These are phyloP conservation scores for Artemia sinica DNA, from an alignment of 2,888 invertebrate genomes.

Conservation along the genomic window DNA sequence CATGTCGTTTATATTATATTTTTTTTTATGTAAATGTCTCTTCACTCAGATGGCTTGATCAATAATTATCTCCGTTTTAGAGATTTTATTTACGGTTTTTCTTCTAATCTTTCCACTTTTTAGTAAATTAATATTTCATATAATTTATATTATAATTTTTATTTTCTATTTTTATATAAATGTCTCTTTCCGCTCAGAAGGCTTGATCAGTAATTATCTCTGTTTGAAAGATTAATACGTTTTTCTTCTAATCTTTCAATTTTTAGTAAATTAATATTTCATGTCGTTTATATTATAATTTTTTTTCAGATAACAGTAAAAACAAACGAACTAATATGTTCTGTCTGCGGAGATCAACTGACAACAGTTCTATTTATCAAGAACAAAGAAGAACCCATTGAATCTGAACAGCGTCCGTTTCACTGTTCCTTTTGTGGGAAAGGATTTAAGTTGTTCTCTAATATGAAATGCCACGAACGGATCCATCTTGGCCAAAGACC, in stretches of 20 bases:
- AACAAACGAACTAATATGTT: neutral
- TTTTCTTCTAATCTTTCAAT: neutral
- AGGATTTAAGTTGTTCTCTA: neutral
- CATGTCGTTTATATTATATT: neutral
- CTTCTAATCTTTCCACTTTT: too few species aligned
- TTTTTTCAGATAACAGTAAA: neutral
- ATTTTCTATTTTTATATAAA: too few species aligned
- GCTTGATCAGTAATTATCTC: too few species aligned
- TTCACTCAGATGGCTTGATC: too few species aligned
- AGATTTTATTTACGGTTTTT: too few species aligned
- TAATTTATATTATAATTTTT: too few species aligned
- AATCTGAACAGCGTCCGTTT: neutral
- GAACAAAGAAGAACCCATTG: neutral
- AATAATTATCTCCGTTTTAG: too few species aligned
- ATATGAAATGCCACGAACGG: neutral
- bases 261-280: constrained; percentile 6
- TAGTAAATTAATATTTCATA: too few species aligned
- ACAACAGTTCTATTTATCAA: neutral
- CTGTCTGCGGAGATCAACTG: neutral
- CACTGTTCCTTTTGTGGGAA: constrained; percentile 6
- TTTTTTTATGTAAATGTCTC: too few species aligned
- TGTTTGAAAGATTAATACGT: too few species aligned
- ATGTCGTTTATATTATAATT: neutral
- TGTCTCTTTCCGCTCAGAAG: too few species aligned
- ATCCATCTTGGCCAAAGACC: constrained; percentile 7